Conservation (phyloP, 2,113 vertebrate species). For the western clawed frog (Xenopus tropicalis) region UCB_Xtro_10.0 CM004445.2:128581001-128581500, state of each 20-base stretch:
- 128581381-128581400: too few species aligned
- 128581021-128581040: not conserved
- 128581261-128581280: not conserved
- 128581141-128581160: constrained; percentile 3
- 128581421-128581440: too few species aligned
- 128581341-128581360: not conserved
- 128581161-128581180: not conserved
- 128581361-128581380: not conserved
- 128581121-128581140: constrained; percentile 8
- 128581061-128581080: constrained; percentile 4
- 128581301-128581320: not conserved
- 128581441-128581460: too few species aligned
- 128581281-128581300: not conserved
- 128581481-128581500: too few species aligned
- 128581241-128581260: not conserved
- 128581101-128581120: not conserved
- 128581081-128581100: not conserved
- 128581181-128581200: constrained; percentile 8
- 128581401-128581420: too few species aligned
- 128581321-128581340: not conserved
- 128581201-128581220: not conserved
- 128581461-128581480: too few species aligned
- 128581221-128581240: not conserved
- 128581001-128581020: constrained; percentile 6
- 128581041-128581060: not conserved